phyloP scores from a whole-genome alignment of 2,797 vertebrate genomes.

The Scarus forsteni region DNA sequence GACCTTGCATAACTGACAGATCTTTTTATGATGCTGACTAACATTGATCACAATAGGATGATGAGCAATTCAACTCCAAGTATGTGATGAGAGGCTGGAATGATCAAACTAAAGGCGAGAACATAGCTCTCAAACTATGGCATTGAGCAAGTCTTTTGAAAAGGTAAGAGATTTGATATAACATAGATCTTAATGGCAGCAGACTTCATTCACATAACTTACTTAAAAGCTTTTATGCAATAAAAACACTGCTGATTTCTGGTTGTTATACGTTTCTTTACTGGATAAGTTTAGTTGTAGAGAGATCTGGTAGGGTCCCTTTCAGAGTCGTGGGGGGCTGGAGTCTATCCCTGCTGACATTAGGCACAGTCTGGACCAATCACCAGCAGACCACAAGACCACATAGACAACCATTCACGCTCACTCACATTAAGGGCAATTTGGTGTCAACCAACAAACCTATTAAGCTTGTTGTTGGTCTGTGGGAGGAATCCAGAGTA shows the following conservation, averaged over 20 bases:
- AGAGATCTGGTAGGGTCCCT: background rate
- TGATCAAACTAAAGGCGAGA: background rate
- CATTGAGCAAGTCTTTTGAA: background rate
- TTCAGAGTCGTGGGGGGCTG: no score
- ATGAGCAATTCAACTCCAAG: background rate
- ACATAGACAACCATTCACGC: no score
- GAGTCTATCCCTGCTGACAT: no score
- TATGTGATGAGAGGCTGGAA: background rate
- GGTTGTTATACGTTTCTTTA: background rate
- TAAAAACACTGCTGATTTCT: background rate
- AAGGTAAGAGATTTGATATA: background rate
- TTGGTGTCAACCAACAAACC: no score
- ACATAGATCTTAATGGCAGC: background rate
- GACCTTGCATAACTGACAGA: constrained; percentile 1
- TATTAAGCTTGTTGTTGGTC: no score
- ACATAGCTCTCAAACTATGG: background rate
- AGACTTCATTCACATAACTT: background rate
- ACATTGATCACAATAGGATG: background rate
- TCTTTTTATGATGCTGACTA: constrained; percentile 6
- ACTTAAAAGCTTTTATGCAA: background rate
- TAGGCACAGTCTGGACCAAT: background rate
- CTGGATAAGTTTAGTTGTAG: background rate
- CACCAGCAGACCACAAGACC: no score
- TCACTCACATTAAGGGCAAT: no score
- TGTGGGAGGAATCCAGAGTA: no score